Conservation (phyloP, 2,797 vertebrate genomes). For the Gorsachius magnificus region DNA sequence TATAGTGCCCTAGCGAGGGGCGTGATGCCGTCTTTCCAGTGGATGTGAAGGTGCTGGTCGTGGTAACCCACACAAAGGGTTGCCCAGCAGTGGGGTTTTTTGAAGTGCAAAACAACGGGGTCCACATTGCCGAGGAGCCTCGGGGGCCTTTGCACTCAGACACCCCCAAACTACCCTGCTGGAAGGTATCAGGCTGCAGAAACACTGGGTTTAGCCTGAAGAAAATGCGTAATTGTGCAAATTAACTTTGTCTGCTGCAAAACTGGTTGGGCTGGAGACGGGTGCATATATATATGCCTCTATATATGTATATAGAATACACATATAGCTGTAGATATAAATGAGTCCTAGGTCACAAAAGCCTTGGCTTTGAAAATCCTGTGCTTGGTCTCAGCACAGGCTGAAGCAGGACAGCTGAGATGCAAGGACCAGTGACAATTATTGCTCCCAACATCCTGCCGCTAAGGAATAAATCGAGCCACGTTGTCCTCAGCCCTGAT, state of each 20-base stretch:
- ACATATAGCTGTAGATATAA: background rate
- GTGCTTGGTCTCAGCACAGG: accelerated
- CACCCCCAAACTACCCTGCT: background rate
- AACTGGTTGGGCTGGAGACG: background rate
- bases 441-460: background rate
- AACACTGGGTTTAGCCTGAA: background rate
- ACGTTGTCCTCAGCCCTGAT: background rate
- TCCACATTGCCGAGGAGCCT: background rate
- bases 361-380: background rate
- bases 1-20: no score
- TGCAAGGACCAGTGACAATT: background rate
- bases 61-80: background rate
- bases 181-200: background rate
- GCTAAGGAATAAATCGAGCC: background rate
- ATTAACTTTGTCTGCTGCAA: background rate
- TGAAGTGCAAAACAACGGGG: background rate
- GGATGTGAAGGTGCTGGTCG: background rate
- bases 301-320: accelerated
- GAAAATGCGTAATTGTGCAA: background rate
- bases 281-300: accelerated
- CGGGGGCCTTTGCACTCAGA: background rate
- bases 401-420: background rate
- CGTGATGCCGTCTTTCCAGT: accelerated
- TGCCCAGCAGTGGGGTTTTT: background rate
- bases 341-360: background rate